Conservation (phyloP, 2,888 invertebrate genomes). For the Gasteruption jaculator region DNA sequence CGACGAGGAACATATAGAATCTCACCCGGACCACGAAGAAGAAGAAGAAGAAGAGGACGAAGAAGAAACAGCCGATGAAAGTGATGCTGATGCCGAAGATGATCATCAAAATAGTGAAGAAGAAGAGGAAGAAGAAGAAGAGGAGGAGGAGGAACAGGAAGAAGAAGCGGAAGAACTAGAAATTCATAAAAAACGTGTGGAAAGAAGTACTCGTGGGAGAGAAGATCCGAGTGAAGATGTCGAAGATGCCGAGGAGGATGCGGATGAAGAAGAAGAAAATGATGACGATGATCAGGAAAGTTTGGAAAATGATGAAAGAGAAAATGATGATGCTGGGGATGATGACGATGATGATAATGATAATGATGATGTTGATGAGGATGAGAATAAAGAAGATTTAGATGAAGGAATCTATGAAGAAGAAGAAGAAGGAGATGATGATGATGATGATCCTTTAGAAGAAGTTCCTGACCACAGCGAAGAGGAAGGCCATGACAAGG, state of each 20-base stretch:
- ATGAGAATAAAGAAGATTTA: constrained; percentile 24
- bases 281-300: constrained; percentile 28
- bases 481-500: constrained; percentile 33
- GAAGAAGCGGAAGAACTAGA: neutral
- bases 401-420: constrained; percentile 22
- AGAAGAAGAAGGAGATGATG: constrained; percentile 22
- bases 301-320: constrained; percentile 21
- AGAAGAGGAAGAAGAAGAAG: constrained; percentile 9
- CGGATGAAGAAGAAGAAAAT: constrained; percentile 40
- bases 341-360: constrained; percentile 29
- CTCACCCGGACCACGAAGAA: constrained; percentile 44
- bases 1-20: constrained; percentile 27
- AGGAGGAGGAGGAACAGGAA: neutral
- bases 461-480: constrained; percentile 36
- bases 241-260: constrained; percentile 48
- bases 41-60: constrained; percentile 55
- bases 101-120: too few species aligned
- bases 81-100: constrained; percentile 38
- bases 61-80: constrained; percentile 27
- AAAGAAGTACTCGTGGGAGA: constrained; percentile 27
- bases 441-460: constrained; percentile 22
- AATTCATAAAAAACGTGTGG: too few species aligned
- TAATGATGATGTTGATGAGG: constrained; percentile 23
- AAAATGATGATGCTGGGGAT: constrained; percentile 23
- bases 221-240: constrained; percentile 52